phyloP scores from a whole-genome alignment of 2,888 invertebrate genomes.

The Drosophila cognata region DNA sequence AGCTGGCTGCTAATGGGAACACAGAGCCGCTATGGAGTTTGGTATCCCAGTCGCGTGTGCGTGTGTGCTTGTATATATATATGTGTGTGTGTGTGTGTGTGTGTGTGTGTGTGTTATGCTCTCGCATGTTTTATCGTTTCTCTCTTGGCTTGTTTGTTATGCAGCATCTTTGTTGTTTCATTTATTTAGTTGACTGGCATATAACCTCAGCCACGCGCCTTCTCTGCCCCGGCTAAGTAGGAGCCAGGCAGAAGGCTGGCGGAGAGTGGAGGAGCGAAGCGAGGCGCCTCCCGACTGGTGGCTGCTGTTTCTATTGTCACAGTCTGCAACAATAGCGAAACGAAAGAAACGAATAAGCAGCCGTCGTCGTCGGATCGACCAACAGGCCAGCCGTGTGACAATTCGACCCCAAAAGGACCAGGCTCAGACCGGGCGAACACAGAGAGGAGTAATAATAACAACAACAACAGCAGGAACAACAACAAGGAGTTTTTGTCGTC shows the following conservation, averaged over 20 bases:
- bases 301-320: conserved; percentile 72
- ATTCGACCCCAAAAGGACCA: conserved; percentile 77
- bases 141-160: conserved; percentile 10
- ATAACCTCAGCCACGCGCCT: conserved; percentile 73
- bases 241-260: conserved; percentile 29
- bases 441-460: conserved; percentile 31
- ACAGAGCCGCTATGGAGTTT: conserved; percentile 41
- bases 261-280: neutral
- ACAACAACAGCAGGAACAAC: conserved; percentile 27
- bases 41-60: conserved; percentile 12
- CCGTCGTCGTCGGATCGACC: conserved; percentile 17
- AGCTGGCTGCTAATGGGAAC: conserved; percentile 61
- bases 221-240: conserved; percentile 59
- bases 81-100: conserved; percentile 32
- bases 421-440: conserved; percentile 20
- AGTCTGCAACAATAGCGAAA: conserved; percentile 74
- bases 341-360: conserved; percentile 26
- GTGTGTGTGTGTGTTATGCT: conserved; percentile 26
- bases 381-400: conserved; percentile 66
- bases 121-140: conserved; percentile 16
- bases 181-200: conserved; percentile 81
- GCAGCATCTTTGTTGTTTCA: conserved; percentile 73
- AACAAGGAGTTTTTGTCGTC: conserved; percentile 49
- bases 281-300: conserved; percentile 7
- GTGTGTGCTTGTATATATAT: conserved; percentile 27